A percentile compares a stretch with the other conserved stretches of the same genome.
phyloP scores from a whole-genome alignment of 1,140 invertebrate species.

The Hydropsyche tenuis region DNA sequence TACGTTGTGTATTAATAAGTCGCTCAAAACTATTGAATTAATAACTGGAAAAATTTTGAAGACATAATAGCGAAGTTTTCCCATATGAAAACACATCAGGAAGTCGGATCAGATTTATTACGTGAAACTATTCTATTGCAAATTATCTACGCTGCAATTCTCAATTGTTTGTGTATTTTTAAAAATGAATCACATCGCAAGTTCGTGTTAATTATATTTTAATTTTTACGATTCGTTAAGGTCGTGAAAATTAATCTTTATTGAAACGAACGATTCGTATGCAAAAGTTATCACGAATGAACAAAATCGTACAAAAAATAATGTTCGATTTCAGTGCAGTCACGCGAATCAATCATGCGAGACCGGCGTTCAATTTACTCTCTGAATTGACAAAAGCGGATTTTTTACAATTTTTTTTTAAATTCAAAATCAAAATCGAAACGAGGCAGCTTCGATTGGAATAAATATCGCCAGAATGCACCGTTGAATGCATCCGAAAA shows the following conservation, averaged over 20 bases:
- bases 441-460: slow-evolving; percentile 20
- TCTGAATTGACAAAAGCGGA: slow-evolving; percentile 37
- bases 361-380: slow-evolving; percentile 46
- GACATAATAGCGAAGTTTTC: too few relatives aligned
- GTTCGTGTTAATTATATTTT: too few relatives aligned
- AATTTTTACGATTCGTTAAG: too few relatives aligned
- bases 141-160: too few relatives aligned
- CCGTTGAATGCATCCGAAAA: not conserved
- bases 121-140: too few relatives aligned
- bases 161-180: too few relatives aligned
- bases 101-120: too few relatives aligned
- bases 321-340: slow-evolving; percentile 28
- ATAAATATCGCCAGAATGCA: not conserved
- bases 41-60: too few relatives aligned
- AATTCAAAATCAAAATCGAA: slow-evolving; percentile 26
- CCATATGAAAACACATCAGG: too few relatives aligned
- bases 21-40: too few relatives aligned
- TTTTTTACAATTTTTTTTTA: slow-evolving; percentile 34
- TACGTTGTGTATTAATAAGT: too few relatives aligned
- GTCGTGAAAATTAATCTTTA: not conserved
- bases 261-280: not conserved
- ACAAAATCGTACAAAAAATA: slow-evolving; percentile 1
- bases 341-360: slow-evolving; percentile 44
- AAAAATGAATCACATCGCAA: too few relatives aligned
- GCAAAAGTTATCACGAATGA: slow-evolving; percentile 9